Base-by-base conservation (phyloP, 2,113 vertebrate species). In the Tachysurus vachellii region DNA sequence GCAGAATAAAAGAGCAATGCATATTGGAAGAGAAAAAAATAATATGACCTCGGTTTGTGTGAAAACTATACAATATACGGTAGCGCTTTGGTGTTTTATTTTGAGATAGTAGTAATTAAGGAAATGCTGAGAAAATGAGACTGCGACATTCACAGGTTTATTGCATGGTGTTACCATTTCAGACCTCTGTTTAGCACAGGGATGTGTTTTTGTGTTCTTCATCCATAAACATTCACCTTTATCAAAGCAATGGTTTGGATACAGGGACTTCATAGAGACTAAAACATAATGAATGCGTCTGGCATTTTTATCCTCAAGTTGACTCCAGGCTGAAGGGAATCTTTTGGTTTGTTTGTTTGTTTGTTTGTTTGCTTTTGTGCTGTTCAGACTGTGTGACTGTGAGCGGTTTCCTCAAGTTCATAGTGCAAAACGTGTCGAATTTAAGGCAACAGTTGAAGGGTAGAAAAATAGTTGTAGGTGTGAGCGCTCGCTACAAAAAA, bases 351-450 rank as follows among this genome's bases (percentile, higher is more conserved):
- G 31, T 59, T 77, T 66, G 61, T 70, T 61, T 80, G 87, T 90
- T 86, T 44, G 31, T 59, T 77, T 66, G 61, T 70, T 61, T 80
- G n/a, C 36, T 82, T 28, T 82, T 59, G 90, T 90, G 90, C 90
- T 90, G 88, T 89, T 89, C 53, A n/a, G 76, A 73, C 83, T 12
- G 77, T 50, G 84, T 54, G 53, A 62, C 62, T 79, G 62, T 14
- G 10, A 70, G 77, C 59, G 64, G 61, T 73, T 76, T 47, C 50
- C 56, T 36, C 75, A 84, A 73, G 85, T 94, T 91, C 64, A 26
- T 96, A 96, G 96, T 96, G 96, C 96, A 96, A 96, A 95, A 42
- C 10, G n/a, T 91, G 57, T 89, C 62, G 57, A 83, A 88, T 89
- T 89, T 91, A 92, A 92, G 91, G 91, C 91, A 91, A 87, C 88